Conservation (phyloP, 1,140 invertebrate genomes). For the Drosophila biarmipes region DNA sequence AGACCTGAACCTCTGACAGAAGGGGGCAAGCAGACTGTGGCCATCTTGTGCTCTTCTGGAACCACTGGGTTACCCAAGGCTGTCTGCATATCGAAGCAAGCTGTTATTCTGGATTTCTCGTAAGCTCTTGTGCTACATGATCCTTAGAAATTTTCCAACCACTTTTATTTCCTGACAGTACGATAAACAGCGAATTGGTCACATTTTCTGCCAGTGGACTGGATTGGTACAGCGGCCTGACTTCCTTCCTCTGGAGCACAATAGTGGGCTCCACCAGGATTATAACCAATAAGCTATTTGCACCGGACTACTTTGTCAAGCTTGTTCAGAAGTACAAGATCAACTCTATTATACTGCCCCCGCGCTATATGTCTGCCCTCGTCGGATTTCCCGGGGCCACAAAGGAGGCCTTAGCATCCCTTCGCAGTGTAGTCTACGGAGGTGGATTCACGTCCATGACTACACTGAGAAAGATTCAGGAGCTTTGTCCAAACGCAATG, state of each 20-base stretch:
- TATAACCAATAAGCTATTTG: constrained; percentile 55
- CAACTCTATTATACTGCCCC: constrained; percentile 37
- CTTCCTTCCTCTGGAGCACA: constrained; percentile 32
- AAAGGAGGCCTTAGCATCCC: constrained; percentile 31
- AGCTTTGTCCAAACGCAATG: constrained; percentile 42
- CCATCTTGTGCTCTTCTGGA: constrained; percentile 87
- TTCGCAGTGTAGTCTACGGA: constrained; percentile 36
- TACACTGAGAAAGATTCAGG: constrained; percentile 46
- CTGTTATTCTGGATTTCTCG: constrained; percentile 30
- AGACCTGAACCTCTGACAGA: constrained; percentile 56
- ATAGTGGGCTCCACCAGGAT: constrained; percentile 58
- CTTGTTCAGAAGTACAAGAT: constrained; percentile 70
- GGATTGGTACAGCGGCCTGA: constrained; percentile 74
- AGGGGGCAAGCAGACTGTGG: constrained; percentile 66
- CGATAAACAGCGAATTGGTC: constrained; percentile 51
- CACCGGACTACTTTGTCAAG: constrained; percentile 45
- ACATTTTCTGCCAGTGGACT: constrained; percentile 56
- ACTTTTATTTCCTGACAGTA: constrained; percentile 3
- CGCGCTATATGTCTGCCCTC: constrained; percentile 42
- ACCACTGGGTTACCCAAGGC: constrained; percentile 93
- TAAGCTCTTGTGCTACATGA: constrained; percentile 5
- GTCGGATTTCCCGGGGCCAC: constrained; percentile 46
- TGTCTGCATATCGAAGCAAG: constrained; percentile 88
- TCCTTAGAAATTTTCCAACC: background rate
- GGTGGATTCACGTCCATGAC: constrained; percentile 45